A percentile compares a stretch with the other conserved stretches of the same genome.
phyloP scores from a whole-genome alignment of 2,888 invertebrate genomes.

The Plebejus melissa region DNA sequence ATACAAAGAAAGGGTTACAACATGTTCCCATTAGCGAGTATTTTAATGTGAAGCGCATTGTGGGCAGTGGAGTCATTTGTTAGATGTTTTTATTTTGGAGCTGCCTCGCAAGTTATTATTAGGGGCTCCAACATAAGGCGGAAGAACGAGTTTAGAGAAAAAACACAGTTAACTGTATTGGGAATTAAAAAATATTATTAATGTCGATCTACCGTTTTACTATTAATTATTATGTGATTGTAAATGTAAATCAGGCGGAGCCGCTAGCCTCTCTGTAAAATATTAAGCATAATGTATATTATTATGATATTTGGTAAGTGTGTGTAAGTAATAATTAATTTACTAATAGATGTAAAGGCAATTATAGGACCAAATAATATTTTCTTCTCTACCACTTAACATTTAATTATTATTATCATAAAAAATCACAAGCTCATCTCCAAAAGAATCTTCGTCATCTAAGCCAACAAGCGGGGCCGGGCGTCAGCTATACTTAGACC shows the following conservation, averaged over 20 bases:
- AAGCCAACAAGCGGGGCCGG: neutral
- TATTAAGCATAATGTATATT: too few species aligned
- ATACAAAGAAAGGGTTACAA: slow-evolving; percentile 70
- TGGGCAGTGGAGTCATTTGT: slow-evolving; percentile 70
- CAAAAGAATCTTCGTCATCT: neutral
- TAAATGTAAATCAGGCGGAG: neutral
- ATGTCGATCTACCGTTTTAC: neutral
- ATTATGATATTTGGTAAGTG: too few species aligned
- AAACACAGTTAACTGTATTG: neutral
- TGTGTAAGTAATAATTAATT: too few species aligned
- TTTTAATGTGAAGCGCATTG: slow-evolving; percentile 62
- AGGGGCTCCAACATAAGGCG: slow-evolving; percentile 29
- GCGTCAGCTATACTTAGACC: slow-evolving; percentile 1
- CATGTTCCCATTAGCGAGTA: slow-evolving; percentile 66
- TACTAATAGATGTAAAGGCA: too few species aligned
- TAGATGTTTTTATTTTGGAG: slow-evolving; percentile 60
- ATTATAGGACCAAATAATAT: too few species aligned
- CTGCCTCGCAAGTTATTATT: slow-evolving; percentile 51
- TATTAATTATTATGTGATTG: neutral
- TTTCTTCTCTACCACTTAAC: too few species aligned
- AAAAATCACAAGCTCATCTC: neutral
- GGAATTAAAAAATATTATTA: neutral
- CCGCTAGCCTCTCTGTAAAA: too few species aligned
- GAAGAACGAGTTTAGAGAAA: slow-evolving; percentile 26
- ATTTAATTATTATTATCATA: neutral